Conservation (phyloP, 2,113 vertebrate species). For the Bubo bubo region DNA sequence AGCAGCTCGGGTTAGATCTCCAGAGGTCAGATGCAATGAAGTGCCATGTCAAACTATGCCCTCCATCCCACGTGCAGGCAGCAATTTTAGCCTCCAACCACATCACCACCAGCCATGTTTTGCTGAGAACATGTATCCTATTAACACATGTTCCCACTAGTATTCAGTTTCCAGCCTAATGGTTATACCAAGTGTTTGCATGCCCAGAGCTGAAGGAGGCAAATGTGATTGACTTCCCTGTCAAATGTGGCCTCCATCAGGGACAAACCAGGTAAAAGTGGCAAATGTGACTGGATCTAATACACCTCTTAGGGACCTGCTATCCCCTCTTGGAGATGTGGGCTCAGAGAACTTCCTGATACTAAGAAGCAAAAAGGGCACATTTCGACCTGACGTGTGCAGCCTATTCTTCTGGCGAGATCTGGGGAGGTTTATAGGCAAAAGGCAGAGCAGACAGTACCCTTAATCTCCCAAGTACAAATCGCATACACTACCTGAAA, state of each 20-base stretch:
- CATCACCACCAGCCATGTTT: background rate
- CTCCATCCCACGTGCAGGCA: background rate
- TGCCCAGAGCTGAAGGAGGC: background rate
- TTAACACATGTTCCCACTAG: background rate
- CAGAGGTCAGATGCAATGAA: background rate
- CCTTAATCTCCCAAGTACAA: background rate
- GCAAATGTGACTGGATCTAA: background rate
- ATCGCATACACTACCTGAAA: rapidly evolving
- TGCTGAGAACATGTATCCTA: background rate
- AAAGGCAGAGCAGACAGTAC: background rate
- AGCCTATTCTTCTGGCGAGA: background rate
- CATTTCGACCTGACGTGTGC: background rate
- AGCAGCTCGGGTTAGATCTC: background rate
- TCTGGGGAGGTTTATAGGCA: background rate
- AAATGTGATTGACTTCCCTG: background rate
- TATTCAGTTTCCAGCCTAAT: background rate
- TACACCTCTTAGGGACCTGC: background rate
- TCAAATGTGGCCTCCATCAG: background rate
- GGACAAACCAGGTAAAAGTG: background rate
- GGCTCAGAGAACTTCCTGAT: background rate
- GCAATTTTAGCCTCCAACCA: background rate
- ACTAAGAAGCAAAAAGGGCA: background rate
- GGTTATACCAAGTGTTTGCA: background rate
- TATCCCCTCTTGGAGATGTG: background rate
- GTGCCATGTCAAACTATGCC: background rate